Evolutionary conservation across 2,797 vertebrate species (phyloP).

Genomic region (Epinephelus malabaricus): DNA sequence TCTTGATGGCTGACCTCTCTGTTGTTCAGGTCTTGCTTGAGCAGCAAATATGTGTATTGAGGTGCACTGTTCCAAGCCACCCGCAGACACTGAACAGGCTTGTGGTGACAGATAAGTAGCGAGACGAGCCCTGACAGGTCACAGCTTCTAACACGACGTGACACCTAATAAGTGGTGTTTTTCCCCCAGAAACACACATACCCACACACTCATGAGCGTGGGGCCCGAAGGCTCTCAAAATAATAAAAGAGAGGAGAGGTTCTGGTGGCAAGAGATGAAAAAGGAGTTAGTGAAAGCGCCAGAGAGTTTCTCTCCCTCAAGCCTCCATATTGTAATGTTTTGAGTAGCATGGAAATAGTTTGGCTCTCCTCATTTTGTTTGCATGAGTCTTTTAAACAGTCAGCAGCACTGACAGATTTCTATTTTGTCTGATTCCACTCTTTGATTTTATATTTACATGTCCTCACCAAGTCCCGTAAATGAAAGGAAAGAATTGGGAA

Average conservation of each 20-base stretch:
- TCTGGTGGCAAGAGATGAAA: conserved; percentile 56
- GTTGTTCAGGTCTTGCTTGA: conserved; percentile 68
- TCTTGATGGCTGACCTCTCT: conserved; percentile 73
- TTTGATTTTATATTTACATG: conserved; percentile 69
- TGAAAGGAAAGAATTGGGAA: conserved; percentile 54
- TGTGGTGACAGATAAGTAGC: conserved; percentile 76
- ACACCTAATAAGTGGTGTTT: conserved; percentile 79
- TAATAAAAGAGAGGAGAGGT: conserved; percentile 49
- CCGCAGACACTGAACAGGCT: conserved; percentile 75
- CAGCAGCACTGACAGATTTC: conserved; percentile 60
- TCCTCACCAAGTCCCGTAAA: conserved; percentile 51
- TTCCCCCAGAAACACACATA: conserved; percentile 59
- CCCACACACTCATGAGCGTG: conserved; percentile 13
- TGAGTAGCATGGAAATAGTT: conserved; percentile 60
- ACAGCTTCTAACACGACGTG: conserved; percentile 68
- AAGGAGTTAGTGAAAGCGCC: conserved; percentile 43
- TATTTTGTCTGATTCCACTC: conserved; percentile 56
- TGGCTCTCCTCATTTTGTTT: conserved; percentile 66
- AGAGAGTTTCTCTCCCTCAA: conserved; percentile 33
- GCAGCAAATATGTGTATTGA: conserved; percentile 79
- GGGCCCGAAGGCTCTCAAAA: conserved; percentile 46
- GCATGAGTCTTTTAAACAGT: conserved; percentile 61
- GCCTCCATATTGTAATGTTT: conserved; percentile 61
- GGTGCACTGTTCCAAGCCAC: conserved; percentile 68
- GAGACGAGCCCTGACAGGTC: conserved; percentile 75